Conservation (phyloP, 2,113 vertebrate genomes). For the Arothron firmamentum region DNA sequence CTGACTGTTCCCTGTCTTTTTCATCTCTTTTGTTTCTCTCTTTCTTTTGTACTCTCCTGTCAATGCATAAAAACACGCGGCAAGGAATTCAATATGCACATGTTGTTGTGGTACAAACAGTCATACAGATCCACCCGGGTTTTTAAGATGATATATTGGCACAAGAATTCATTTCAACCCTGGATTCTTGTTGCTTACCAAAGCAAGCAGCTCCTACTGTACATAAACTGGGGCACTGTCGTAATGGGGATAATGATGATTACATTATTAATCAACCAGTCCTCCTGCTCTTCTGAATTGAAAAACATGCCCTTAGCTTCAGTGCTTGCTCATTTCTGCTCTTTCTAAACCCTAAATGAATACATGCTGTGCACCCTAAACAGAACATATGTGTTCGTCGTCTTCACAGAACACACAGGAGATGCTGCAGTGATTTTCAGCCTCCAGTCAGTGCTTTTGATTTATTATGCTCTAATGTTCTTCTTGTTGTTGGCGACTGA, state of each 20-base stretch:
- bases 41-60: constrained; percentile 1
- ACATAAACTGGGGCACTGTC: constrained; percentile 56
- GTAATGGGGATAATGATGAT: constrained; percentile 67
- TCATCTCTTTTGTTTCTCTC: constrained; percentile 19
- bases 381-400: neutral
- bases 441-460: neutral
- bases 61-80: constrained; percentile 8
- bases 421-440: neutral
- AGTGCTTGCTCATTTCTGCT: constrained; percentile 46
- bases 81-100: constrained; percentile 14
- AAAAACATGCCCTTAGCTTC: constrained; percentile 67
- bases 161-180: constrained; percentile 38
- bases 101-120: neutral
- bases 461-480: neutral
- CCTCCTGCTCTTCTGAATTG: constrained; percentile 62
- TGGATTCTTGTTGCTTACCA: constrained; percentile 3
- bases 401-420: neutral
- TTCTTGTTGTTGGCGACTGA: neutral
- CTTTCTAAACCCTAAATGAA: constrained; percentile 15
- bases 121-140: constrained; percentile 1
- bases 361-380: constrained; percentile 11
- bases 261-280: constrained; percentile 68
- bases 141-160: constrained; percentile 42
- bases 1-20: constrained; percentile 30
- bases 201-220: constrained; percentile 19